Evolutionary conservation across 2,113 vertebrate species (phyloP), one percentile per base, ranked within the genome.

Genomic region (Notarius quadriscutis): DNA sequence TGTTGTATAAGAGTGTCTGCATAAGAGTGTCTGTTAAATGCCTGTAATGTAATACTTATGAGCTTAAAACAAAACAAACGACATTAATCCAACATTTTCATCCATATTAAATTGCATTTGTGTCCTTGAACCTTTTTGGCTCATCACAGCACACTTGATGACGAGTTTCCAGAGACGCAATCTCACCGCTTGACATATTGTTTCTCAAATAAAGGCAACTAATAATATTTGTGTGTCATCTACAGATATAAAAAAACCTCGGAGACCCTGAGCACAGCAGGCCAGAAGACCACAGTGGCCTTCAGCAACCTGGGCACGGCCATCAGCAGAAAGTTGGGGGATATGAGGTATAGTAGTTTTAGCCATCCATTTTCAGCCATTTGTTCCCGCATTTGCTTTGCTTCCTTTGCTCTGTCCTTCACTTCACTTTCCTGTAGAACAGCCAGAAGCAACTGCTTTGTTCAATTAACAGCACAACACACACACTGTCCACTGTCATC

Each of bases 221-320:
- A 41, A 50, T n/a, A 25, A 57, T 58, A 14, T 77, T 27, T 89
- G 55, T 87, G 65, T 89, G 18, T 81, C 84, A 7, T 77, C 75
- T 22, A 88, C 88, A 99, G 98, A 84, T 99, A 98, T 89, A 99
- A 97, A 94, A 99, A 97, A 92, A 99, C 98, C 4, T 97, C 98
- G 0, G 98, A 99, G 92, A 98, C 97, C 0, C 91, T 99, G 87
- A 97, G 94, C 91, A 98, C 98, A 0, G 98, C 98, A 0, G 97
- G 98, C 86, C 97, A 98, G 92, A 98, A 95, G 90, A 98, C 98
- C 41, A 95, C 97, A 1, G 96, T 96, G 12, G 98, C 97, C n/a
- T 96, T 99, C 94, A 98, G 92, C 93, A 99, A 96, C 0, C 94
- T 99, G 41, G 97, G 98, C 91, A 97, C 95, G 0, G 95, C 96